Evolutionary conservation across 2,113 vertebrate genomes (phyloP), one percentile per base, ranked within the genome.

Genomic region (Macrotus californicus): DNA sequence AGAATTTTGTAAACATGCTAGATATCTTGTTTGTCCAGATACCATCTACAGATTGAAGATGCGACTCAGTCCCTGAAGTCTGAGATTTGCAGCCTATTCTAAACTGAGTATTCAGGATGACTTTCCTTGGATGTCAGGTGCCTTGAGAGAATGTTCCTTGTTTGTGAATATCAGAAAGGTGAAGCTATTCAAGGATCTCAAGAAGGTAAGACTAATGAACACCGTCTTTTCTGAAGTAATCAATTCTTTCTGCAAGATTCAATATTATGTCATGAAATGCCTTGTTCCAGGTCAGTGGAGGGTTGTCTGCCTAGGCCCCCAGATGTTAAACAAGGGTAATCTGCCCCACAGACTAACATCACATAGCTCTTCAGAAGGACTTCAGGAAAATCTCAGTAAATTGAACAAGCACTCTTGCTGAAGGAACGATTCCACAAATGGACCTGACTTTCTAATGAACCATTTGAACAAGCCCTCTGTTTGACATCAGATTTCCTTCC

Each of bases 391-490:
- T 52, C 87, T 96, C 64, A 66, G 88, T 52, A 93, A 97, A 97
- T 75, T 85, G 87, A 98, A 95, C 75, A 70, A 91, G 84, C 89
- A 95, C 83, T 61, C 96, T 95, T 96, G 52, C 87, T 87, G 93
- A 92, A 97, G 96, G 90, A 97, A 93, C 34, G 5, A 75, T 97
- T 97, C 97, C 72, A 79, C 96, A 97, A 97, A 93, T 83, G 97
- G 92, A 70, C 95, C 85, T 0, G 84, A 92, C 95, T 88, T 98
- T 96, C 97, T 96, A 98, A 97, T 76, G 97, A 98, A 97, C 95
- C 85, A 93, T 96, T 95, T 96, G 96, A 97, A 97, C 97, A 89
- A 97, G 94, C 96, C 96, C 92, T 97, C 95, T 97, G 96, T 96
- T 97, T 98, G 95, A 97, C 96, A 97, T 92, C 96, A 87, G 94